Conservation (phyloP, 2,797 vertebrate genomes). For the Dendrocincla fuliginosa region DNA sequence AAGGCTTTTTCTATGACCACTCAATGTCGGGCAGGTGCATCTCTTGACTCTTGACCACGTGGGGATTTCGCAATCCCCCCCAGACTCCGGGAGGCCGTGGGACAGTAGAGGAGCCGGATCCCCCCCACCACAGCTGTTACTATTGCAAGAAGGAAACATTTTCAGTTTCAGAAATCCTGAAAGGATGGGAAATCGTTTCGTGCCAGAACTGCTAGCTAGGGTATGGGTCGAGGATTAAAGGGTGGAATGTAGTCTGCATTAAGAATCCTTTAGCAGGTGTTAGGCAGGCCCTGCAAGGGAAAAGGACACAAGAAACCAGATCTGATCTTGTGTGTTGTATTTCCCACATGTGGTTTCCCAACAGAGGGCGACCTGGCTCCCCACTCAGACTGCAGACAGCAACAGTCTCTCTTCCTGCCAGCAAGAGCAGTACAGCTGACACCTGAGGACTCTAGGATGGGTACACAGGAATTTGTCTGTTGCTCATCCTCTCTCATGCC, state of each 20-base stretch:
- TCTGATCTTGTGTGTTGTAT: not conserved
- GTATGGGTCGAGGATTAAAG: not conserved
- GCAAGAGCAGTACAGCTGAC: not conserved
- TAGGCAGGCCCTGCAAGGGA: not conserved
- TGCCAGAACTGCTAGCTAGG: not conserved
- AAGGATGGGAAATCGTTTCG: not conserved
- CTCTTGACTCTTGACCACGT: too few relatives aligned
- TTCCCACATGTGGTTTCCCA: rapidly evolving
- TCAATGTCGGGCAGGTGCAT: too few relatives aligned
- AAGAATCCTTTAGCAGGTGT: not conserved
- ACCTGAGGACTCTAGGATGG: not conserved
- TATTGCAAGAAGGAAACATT: not conserved
- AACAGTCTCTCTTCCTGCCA: not conserved
- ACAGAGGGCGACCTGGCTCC: rapidly evolving
- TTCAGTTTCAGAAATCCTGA: not conserved
- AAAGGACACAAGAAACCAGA: not conserved
- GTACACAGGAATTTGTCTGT: not conserved
- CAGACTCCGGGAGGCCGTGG: too few relatives aligned
- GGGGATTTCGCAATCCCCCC: too few relatives aligned
- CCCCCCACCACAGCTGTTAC: not conserved
- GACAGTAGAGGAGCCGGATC: too few relatives aligned
- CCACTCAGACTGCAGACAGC: not conserved
- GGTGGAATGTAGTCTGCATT: not conserved
- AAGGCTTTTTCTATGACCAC: too few relatives aligned
- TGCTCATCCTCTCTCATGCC: not conserved